phyloP scores from a whole-genome alignment of 2,797 vertebrate species.

The Lacerta viridis region DNA sequence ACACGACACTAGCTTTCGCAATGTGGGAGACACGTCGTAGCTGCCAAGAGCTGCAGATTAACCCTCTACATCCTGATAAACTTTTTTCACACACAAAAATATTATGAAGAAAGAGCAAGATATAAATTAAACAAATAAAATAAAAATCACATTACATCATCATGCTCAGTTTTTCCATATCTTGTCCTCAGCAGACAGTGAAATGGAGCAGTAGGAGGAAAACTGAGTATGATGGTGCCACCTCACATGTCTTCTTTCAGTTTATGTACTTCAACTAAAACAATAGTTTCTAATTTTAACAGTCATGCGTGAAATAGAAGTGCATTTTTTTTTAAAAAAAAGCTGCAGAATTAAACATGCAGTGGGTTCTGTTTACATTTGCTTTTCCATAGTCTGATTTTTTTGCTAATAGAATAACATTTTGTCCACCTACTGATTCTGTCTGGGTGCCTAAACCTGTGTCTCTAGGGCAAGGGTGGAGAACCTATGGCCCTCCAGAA shows the following conservation, averaged over 20 bases:
- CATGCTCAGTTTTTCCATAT: background rate
- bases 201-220: background rate
- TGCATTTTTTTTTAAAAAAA: background rate
- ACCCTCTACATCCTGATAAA: too few relatives aligned
- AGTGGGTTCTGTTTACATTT: constrained; percentile 12
- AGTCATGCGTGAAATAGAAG: background rate
- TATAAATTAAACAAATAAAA: too few relatives aligned
- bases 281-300: background rate
- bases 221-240: background rate
- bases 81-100: background rate
- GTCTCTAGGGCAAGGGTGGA: background rate
- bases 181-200: background rate
- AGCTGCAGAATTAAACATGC: constrained; percentile 5
- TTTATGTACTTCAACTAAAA: background rate
- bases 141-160: too few relatives aligned
- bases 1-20: too few relatives aligned
- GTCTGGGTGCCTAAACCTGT: background rate
- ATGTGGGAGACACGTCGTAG: background rate
- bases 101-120: too few relatives aligned
- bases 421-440: background rate
- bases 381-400: background rate
- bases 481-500: too few relatives aligned
- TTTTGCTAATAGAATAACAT: background rate
- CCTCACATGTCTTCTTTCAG: background rate
- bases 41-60: too few relatives aligned